These are phyloP conservation scores for Creontiades dilutus DNA, from an alignment of 2,888 invertebrate species.

Conservation along the genomic window DNA sequence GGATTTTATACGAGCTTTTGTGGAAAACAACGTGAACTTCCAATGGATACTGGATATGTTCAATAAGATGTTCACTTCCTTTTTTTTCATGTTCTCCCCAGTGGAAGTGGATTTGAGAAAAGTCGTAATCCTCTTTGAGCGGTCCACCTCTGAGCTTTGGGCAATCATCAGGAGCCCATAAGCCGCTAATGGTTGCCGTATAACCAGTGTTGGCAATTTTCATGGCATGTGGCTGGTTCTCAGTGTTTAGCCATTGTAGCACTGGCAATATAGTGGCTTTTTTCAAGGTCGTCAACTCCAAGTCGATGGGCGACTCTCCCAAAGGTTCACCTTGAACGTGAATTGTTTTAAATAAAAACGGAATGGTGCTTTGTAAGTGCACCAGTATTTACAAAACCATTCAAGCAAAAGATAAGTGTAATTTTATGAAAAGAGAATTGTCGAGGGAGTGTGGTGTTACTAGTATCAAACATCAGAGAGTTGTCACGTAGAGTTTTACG, in stretches of 20 bases:
- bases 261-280: conserved; percentile 39
- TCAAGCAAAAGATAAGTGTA: too few species aligned
- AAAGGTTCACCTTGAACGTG: neutral
- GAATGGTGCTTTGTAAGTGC: too few species aligned
- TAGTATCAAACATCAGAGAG: too few species aligned
- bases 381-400: too few species aligned
- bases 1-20: conserved; percentile 40
- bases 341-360: too few species aligned
- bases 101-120: conserved; percentile 67
- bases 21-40: conserved; percentile 65
- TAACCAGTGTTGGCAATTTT: conserved; percentile 62
- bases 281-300: conserved; percentile 14
- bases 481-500: too few species aligned
- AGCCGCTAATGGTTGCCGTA: conserved; percentile 44
- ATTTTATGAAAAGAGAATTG: too few species aligned
- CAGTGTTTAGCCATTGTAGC: conserved; percentile 64
- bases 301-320: conserved; percentile 58
- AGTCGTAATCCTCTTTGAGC: conserved; percentile 50
- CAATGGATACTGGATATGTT: conserved; percentile 47
- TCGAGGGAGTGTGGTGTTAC: too few species aligned
- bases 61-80: conserved; percentile 58
- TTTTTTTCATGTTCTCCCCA: conserved; percentile 58
- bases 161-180: conserved; percentile 33
- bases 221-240: conserved; percentile 35
- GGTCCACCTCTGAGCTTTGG: conserved; percentile 58